phyloP scores from a whole-genome alignment of 2,113 vertebrate genomes.

The Crotalus tigris region DNA sequence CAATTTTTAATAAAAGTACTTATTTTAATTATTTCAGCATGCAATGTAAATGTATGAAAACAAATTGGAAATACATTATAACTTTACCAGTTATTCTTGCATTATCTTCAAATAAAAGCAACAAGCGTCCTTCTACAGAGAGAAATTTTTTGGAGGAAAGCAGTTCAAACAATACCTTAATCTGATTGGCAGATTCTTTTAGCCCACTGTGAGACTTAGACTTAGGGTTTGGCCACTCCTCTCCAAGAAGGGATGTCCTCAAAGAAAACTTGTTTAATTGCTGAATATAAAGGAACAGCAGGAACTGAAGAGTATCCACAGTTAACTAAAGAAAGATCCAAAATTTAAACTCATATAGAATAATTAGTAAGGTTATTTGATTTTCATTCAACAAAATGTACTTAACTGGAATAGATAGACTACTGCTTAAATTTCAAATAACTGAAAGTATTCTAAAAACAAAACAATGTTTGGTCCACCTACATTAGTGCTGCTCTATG shows the following conservation, averaged over 20 bases:
- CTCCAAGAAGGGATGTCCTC: slow-evolving; percentile 85
- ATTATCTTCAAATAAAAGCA: background rate
- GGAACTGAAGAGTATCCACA: slow-evolving; percentile 90
- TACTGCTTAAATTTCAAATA: background rate
- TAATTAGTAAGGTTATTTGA: background rate
- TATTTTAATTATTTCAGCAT: background rate
- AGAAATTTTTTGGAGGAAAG: background rate
- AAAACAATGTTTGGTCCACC: background rate
- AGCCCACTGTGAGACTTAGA: slow-evolving; percentile 71
- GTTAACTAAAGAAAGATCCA: slow-evolving; percentile 74
- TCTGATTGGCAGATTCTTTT: slow-evolving; percentile 76
- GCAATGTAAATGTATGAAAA: background rate
- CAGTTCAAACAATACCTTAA: slow-evolving; percentile 75
- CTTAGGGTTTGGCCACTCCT: slow-evolving; percentile 90
- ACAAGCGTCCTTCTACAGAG: background rate
- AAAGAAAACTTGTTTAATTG: slow-evolving; percentile 90
- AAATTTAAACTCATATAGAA: background rate
- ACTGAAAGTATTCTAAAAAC: background rate
- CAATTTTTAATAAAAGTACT: background rate
- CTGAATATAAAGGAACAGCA: slow-evolving; percentile 93
- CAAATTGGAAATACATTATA: background rate
- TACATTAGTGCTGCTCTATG: background rate
- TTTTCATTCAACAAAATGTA: background rate
- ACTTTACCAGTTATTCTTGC: background rate
- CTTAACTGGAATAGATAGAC: background rate